Evolutionary conservation across 35 echinoderm and acorn worm species (phyloP).

Genomic region (Stichopus chloronotus): DNA sequence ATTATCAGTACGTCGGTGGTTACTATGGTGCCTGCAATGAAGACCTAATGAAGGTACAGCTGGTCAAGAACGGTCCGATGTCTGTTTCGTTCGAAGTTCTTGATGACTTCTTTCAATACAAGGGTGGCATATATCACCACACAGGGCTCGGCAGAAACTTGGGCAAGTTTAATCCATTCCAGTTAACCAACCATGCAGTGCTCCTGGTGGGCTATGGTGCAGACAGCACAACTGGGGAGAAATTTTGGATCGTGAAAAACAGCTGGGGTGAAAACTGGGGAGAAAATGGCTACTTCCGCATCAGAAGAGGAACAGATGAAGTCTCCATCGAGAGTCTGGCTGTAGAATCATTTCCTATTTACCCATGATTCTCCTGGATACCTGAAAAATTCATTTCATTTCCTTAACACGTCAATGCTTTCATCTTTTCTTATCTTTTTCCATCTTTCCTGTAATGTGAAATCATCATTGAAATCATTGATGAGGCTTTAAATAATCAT

Average conservation of each 20-base stretch:
- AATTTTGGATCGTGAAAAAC: constrained; percentile 95
- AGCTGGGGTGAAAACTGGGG: constrained; percentile 91
- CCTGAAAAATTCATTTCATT: background rate
- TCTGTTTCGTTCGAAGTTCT: constrained; percentile 84
- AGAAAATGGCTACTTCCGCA: constrained; percentile 88
- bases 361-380: constrained; percentile 62
- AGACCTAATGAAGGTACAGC: constrained; percentile 81
- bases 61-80: constrained; percentile 94
- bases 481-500: too few relatives aligned
- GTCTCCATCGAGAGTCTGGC: constrained; percentile 92
- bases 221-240: constrained; percentile 69
- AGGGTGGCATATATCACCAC: constrained; percentile 90
- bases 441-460: too few relatives aligned
- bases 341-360: constrained; percentile 87
- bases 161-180: constrained; percentile 84
- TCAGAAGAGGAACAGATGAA: constrained; percentile 83
- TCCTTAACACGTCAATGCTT: background rate
- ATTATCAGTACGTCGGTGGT: constrained; percentile 92
- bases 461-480: too few relatives aligned
- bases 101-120: constrained; percentile 79
- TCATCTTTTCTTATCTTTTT: background rate
- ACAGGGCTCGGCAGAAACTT: constrained; percentile 45
- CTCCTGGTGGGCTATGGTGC: constrained; percentile 84
- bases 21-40: constrained; percentile 98
- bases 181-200: constrained; percentile 90